phyloP scores from a whole-genome alignment of 92 coral and sea anemone species.

The Phenganax marumi region DNA sequence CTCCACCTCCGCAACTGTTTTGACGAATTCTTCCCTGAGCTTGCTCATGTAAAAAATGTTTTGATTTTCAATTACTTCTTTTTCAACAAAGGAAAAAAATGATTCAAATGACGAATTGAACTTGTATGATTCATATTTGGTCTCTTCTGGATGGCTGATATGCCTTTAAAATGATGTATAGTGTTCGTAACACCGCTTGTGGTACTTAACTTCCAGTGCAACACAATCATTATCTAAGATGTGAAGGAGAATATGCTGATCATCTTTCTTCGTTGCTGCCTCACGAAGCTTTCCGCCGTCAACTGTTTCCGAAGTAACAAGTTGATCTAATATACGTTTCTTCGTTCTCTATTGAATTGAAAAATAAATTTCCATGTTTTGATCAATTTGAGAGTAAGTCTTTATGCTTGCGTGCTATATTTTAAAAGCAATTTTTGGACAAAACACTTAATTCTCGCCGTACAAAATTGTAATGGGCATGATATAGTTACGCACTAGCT shows the following conservation, averaged over 20 bases:
- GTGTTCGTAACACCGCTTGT: conserved; percentile 40
- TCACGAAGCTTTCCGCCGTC: conserved; percentile 54
- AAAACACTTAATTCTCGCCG: no score
- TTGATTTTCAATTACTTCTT: conserved; percentile 35
- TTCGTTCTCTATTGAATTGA: conserved; percentile 13
- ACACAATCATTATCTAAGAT: conserved; percentile 55
- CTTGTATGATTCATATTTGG: background rate
- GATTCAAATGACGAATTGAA: conserved; percentile 38
- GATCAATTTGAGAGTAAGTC: no score
- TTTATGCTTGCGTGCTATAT: no score
- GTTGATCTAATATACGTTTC: conserved; percentile 49
- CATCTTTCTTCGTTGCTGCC: conserved; percentile 54
- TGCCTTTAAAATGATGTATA: conserved; percentile 46
- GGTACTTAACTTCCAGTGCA: conserved; percentile 49
- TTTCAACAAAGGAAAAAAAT: conserved; percentile 44
- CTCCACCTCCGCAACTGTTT: conserved; percentile 40
- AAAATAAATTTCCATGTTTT: background rate
- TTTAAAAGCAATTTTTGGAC: no score
- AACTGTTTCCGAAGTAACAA: conserved; percentile 48
- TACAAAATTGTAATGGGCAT: no score
- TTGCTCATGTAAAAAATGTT: conserved; percentile 17
- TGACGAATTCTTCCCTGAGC: conserved; percentile 47
- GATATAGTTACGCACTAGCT: no score
- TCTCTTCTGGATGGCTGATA: conserved; percentile 15
- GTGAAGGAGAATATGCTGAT: conserved; percentile 53